Conservation (phyloP, 2,113 vertebrate species). For the Struthidea cinerea region DNA sequence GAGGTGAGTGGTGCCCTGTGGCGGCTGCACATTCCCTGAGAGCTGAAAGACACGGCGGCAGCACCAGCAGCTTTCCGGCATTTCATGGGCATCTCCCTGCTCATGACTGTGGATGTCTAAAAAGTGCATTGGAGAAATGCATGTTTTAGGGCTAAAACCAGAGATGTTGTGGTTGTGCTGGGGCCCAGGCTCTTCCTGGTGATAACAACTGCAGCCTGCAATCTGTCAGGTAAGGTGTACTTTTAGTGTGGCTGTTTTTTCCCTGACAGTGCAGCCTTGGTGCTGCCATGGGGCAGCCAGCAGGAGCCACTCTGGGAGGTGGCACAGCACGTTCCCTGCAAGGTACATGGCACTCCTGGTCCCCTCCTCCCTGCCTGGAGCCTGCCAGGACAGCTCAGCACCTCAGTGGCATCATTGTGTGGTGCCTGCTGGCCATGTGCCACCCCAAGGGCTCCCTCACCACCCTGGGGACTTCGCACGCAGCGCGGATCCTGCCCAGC, state of each 20-base stretch:
- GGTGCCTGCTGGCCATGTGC: not conserved
- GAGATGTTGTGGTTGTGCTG: not conserved
- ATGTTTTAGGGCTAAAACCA: not conserved
- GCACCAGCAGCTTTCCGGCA: accelerated
- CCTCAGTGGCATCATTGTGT: not conserved
- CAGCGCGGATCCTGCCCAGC: not conserved
- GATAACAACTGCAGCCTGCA: not conserved
- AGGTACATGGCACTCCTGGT: not conserved
- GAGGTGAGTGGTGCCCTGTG: not conserved
- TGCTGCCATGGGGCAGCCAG: not conserved
- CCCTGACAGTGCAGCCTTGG: not conserved
- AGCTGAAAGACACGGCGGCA: accelerated
- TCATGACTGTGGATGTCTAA: accelerated
- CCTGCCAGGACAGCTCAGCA: not conserved
- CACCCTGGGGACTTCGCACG: not conserved
- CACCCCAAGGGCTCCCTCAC: not conserved
- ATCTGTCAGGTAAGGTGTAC: not conserved
- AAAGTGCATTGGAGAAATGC: not conserved
- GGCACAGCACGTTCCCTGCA: constrained; percentile 34
- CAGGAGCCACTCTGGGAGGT: not conserved
- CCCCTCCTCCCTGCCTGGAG: not conserved
- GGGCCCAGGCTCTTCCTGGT: not conserved
- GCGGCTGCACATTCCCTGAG: not conserved
- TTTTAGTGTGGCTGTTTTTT: not conserved
- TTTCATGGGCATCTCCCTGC: not conserved